These are phyloP conservation scores for Pterobdella sp. DNA, from an alignment of 2,888 invertebrate genomes.

Conservation along the genomic window DNA sequence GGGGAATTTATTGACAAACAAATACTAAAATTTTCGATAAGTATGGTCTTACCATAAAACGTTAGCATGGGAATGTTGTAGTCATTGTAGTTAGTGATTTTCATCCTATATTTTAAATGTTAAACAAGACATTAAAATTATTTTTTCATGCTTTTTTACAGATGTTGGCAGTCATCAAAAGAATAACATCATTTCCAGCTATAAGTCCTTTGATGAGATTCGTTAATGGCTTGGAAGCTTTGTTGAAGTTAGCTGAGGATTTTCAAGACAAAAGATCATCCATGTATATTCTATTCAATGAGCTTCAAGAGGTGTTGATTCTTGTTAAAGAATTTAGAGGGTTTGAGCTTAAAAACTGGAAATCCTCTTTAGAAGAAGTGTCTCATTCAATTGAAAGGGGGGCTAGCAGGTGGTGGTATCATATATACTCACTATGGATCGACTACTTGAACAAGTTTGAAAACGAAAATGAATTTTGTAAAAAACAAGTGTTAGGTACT, in stretches of 20 bases:
- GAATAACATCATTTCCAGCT: slow-evolving; percentile 61
- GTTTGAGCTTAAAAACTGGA: slow-evolving; percentile 79
- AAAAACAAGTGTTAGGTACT: slow-evolving; percentile 38
- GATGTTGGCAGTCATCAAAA: slow-evolving; percentile 48
- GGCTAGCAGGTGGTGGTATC: slow-evolving; percentile 82
- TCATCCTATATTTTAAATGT: too few species aligned
- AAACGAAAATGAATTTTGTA: background rate
- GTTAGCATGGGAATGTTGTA: too few species aligned
- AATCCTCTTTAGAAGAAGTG: slow-evolving; percentile 67
- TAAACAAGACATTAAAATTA: too few species aligned
- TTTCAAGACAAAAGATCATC: slow-evolving; percentile 87
- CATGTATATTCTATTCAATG: slow-evolving; percentile 69
- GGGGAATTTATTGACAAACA: too few species aligned
- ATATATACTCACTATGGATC: slow-evolving; percentile 58
- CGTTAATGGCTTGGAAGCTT: slow-evolving; percentile 77
- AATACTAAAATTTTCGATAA: slow-evolving; percentile 1
- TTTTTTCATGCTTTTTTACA: slow-evolving; percentile 48
- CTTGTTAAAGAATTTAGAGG: slow-evolving; percentile 84
- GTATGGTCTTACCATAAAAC: too few species aligned
- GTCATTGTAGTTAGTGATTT: too few species aligned
- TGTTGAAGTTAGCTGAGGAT: slow-evolving; percentile 67
- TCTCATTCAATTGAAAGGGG: slow-evolving; percentile 54
- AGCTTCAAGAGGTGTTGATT: slow-evolving; percentile 67
- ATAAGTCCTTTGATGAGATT: slow-evolving; percentile 77
- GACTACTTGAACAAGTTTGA: background rate